Evolutionary conservation across 1,140 invertebrate species (phyloP), one percentile per base, ranked within the genome.

Genomic region (Aporrectodea caliginosa): DNA sequence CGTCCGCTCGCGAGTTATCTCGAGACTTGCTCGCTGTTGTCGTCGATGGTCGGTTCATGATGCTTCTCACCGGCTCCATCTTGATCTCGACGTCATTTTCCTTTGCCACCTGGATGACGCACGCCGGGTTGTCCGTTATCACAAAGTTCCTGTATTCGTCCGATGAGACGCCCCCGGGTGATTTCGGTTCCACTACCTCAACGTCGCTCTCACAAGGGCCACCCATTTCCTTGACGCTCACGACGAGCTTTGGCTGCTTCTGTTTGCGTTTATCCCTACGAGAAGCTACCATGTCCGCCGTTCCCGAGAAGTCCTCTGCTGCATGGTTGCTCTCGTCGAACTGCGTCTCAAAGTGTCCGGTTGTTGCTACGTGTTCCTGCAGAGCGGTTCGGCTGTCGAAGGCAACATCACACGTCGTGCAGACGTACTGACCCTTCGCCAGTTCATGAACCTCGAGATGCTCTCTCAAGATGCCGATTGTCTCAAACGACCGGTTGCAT

Each of bases 21-120:
- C 43, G 43, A 22, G 43, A 12, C 70, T 72, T 72, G 1, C 22
- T 29, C 27, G 43, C 14, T 1, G 27, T 29, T 2, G 31, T 14
- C 33, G 43, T 68, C 16, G 30, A 29, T 1, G 75, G 22, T 6
- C 43, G 43, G 14, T n/a, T 68, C 35, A 77, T 27, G 22, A 77
- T 34, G 31, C 75, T 35, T 33, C 32, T 68, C 35, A 68, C 75
- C 16, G 75, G 75, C 75, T 77, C 33, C 75, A 77, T 77, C 43
- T 77, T 68, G 6, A 58, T 68, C 43, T 77, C 43, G 2, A 29
- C 33, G 29, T 27, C 68, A n/a, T n/a, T n/a, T n/a, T n/a, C n/a
- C 6, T 22, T 22, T 22, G 43, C 12, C 22, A 68, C 68, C 43
- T 68, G 33, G 27, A 77, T 77, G 33, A 77, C 75, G 14, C 14